These are phyloP conservation scores for Botrylloides violaceus DNA, from an alignment of 23 tunicate genomes.

Conservation along the genomic window DNA sequence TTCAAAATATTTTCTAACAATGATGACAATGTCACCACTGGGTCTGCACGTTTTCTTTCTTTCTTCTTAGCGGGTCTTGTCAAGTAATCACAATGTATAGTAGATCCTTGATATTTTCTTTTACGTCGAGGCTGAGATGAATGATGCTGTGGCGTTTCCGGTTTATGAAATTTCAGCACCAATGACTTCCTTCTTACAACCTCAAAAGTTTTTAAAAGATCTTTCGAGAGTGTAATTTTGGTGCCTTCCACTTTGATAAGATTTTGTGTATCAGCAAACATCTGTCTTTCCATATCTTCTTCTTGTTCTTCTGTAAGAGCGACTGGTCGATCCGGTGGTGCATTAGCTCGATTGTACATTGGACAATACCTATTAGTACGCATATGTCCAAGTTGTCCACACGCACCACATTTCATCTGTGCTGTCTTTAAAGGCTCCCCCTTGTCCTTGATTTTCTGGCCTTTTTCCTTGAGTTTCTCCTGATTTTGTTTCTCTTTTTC, in stretches of 20 bases:
- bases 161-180: slow-evolving; percentile 81
- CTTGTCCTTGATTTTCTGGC: slow-evolving; percentile 52
- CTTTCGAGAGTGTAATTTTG: slow-evolving; percentile 74
- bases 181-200: slow-evolving; percentile 70
- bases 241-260: slow-evolving; percentile 90
- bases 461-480: slow-evolving; percentile 58
- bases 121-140: slow-evolving; percentile 41
- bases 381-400: slow-evolving; percentile 93
- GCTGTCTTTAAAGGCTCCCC: slow-evolving; percentile 21
- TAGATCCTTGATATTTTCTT: slow-evolving; percentile 63
- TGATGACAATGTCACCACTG: slow-evolving; percentile 74
- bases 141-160: slow-evolving; percentile 33
- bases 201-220: slow-evolving; percentile 63
- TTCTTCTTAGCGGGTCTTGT: slow-evolving; percentile 90
- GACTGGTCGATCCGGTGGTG: slow-evolving; percentile 53
- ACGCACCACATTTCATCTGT: slow-evolving; percentile 97
- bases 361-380: slow-evolving; percentile 90
- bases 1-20: slow-evolving; percentile 59
- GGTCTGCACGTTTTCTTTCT: slow-evolving; percentile 88
- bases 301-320: slow-evolving; percentile 91
- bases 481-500: slow-evolving; percentile 67
- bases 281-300: slow-evolving; percentile 77
- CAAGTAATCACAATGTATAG: slow-evolving; percentile 71
- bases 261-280: slow-evolving; percentile 52
- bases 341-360: slow-evolving; percentile 49